phyloP scores from a whole-genome alignment of 1,140 invertebrate genomes.

The Lepidostoma basale region DNA sequence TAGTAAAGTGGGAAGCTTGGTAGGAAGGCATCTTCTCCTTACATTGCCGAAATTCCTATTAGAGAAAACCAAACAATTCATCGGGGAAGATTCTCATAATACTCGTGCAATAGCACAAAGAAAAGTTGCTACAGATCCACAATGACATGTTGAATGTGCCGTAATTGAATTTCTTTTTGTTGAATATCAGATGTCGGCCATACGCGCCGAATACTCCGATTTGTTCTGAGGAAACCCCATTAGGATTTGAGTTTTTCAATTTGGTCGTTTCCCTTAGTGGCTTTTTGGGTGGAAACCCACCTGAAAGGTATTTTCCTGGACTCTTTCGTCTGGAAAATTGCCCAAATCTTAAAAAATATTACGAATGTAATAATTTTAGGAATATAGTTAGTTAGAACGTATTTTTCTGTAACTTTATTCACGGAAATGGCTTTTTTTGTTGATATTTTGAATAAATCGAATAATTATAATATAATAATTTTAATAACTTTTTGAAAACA shows the following conservation, averaged over 20 bases:
- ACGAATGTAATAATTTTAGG: neutral
- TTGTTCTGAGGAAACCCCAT: neutral
- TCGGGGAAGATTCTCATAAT: too few species aligned
- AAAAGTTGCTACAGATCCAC: neutral
- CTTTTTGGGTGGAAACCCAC: neutral
- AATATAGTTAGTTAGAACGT: neutral
- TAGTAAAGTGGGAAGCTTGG: too few species aligned
- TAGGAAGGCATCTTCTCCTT: too few species aligned
- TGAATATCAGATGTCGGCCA: neutral
- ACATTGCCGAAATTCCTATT: too few species aligned
- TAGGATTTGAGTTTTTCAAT: neutral
- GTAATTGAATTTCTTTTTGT: constrained; percentile 19
- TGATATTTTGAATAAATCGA: neutral
- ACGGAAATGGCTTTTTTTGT: neutral
- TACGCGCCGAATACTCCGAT: neutral
- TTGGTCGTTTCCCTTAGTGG: neutral
- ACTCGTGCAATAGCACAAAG: too few species aligned
- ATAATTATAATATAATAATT: neutral
- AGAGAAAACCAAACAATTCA: too few species aligned
- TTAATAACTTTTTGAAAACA: neutral
- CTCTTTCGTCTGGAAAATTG: neutral
- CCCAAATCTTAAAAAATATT: neutral
- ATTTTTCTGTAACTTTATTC: neutral
- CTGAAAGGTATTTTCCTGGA: neutral
- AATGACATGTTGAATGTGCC: neutral